phyloP scores from a whole-genome alignment of 2,888 invertebrate genomes.

The Thera obeliscata region DNA sequence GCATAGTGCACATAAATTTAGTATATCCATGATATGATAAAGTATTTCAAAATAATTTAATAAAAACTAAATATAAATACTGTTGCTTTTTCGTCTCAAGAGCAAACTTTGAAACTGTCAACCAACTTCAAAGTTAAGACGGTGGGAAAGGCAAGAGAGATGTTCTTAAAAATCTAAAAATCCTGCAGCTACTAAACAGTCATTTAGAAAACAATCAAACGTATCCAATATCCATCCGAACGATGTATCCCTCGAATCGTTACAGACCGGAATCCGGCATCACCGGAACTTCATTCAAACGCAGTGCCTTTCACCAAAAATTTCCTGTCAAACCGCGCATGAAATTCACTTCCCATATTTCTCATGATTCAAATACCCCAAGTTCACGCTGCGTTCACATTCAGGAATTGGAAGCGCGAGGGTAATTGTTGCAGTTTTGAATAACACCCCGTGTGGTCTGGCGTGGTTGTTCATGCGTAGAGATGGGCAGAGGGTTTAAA shows the following conservation, averaged over 20 bases:
- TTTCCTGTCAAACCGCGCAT: background rate
- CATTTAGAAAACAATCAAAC: background rate
- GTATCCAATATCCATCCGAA: background rate
- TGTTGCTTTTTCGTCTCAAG: no score
- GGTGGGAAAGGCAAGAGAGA: no score
- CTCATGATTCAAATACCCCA: constrained; percentile 13
- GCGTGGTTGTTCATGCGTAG: constrained; percentile 52
- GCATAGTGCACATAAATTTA: no score
- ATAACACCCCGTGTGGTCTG: constrained; percentile 49
- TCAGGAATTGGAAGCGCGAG: constrained; percentile 21
- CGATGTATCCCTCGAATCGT: background rate
- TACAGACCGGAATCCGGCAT: background rate
- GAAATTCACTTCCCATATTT: constrained; percentile 12
- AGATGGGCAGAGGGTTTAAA: no score
- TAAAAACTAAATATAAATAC: no score
- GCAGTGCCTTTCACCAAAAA: constrained; percentile 10
- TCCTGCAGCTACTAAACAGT: background rate
- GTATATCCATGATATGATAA: no score
- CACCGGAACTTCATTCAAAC: background rate
- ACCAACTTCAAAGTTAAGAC: no score
- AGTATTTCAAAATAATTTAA: no score
- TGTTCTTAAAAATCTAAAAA: no score
- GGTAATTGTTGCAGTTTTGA: constrained; percentile 49
- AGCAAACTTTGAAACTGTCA: no score
- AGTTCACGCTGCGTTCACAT: constrained; percentile 18